A percentile compares a stretch with the other conserved stretches of the same genome.
Evolutionary conservation across 2,888 invertebrate genomes (phyloP).

Genomic region (Nyleta sp.): DNA sequence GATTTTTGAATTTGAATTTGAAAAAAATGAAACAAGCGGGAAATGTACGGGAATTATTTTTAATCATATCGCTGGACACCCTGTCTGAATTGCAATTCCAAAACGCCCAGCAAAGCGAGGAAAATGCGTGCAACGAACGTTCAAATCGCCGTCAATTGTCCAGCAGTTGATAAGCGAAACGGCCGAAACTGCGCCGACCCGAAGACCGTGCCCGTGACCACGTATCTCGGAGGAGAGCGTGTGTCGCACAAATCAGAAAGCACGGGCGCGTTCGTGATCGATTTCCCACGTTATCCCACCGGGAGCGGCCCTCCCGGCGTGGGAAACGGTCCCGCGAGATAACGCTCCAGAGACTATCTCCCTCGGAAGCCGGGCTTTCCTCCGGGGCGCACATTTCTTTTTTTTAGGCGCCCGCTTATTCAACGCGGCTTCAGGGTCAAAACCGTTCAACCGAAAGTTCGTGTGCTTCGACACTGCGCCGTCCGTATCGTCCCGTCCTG

Average conservation of each 20-base stretch:
- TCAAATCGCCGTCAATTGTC: no score
- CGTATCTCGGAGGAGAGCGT: no score
- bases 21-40: no score
- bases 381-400: constrained; percentile 1
- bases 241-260: neutral
- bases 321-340: constrained; percentile 35
- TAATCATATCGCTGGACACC: no score
- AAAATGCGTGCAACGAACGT: no score
- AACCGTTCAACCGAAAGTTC: constrained; percentile 40
- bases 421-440: constrained; percentile 45
- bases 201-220: no score
- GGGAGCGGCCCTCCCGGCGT: constrained; percentile 19
- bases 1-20: no score
- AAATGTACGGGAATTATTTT: no score
- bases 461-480: constrained; percentile 24
- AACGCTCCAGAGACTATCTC: constrained; percentile 21
- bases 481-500: constrained; percentile 40
- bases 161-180: no score
- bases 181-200: no score
- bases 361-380: neutral
- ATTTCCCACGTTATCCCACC: constrained; percentile 34
- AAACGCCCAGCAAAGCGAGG: no score
- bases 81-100: no score
- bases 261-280: constrained; percentile 9
- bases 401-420: constrained; percentile 37